Evolutionary conservation across 64 coral and sea anemone genomes (phyloP).

Genomic region (Stichodactyla helianthus): DNA sequence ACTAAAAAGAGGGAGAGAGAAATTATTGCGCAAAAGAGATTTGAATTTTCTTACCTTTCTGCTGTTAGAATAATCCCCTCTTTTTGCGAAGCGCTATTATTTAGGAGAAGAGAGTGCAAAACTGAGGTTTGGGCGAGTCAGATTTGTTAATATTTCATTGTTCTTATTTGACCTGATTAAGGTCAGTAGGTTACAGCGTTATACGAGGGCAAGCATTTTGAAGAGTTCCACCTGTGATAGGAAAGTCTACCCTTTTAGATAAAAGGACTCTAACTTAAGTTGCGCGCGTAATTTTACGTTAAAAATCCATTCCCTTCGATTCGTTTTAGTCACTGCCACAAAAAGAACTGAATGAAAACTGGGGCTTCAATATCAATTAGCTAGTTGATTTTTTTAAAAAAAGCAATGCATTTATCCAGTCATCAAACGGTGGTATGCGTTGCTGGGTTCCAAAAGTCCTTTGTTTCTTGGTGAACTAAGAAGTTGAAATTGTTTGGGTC

Average conservation of each 20-base stretch:
- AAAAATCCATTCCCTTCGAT: too few relatives aligned
- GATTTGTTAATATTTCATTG: background rate
- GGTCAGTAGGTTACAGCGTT: background rate
- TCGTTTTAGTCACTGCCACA: too few relatives aligned
- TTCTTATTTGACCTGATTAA: background rate
- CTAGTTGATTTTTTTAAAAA: too few relatives aligned
- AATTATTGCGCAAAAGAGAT: background rate
- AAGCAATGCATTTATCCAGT: too few relatives aligned
- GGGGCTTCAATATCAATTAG: too few relatives aligned
- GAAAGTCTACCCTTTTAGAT: background rate
- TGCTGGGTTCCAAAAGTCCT: too few relatives aligned
- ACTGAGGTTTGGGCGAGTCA: background rate
- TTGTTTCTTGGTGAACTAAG: too few relatives aligned
- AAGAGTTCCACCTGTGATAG: slow-evolving; percentile 3
- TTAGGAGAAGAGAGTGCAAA: background rate
- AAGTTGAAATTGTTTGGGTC: too few relatives aligned
- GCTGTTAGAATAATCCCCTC: background rate
- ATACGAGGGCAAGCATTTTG: slow-evolving; percentile 4
- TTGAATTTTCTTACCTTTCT: background rate
- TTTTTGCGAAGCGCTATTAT: background rate
- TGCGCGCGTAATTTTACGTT: too few relatives aligned
- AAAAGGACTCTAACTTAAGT: background rate
- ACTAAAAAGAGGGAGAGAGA: background rate
- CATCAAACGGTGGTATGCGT: too few relatives aligned
- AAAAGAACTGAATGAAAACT: too few relatives aligned